Evolutionary conservation across 35 echinoderm and acorn worm genomes (phyloP), one percentile per base, ranked within the genome.

Genomic region (Holothuria glaberrima): DNA sequence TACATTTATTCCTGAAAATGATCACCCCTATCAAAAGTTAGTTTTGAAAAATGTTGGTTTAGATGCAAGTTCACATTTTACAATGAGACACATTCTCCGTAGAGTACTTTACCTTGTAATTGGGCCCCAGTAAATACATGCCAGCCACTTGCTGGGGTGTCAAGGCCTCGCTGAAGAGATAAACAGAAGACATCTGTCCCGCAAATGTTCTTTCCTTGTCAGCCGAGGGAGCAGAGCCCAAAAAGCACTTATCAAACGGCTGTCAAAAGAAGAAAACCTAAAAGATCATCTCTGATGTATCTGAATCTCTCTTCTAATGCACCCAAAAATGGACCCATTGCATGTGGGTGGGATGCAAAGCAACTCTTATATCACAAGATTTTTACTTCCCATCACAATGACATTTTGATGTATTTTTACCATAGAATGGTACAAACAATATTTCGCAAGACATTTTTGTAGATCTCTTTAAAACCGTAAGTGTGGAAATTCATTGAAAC

Each of bases 231-330:
- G 97, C 97, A 9, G 93, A 93, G 3, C 93, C 97, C 32, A 99
- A 50, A 30, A 99, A 99, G 74, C 97, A 99, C 82, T 99, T 99
- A 78, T 99, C 97, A 88, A 92, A 99, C 24, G 97, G 97, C 97
- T 99, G 91, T n/a, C 25, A 70, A 80, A 58, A 48, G 41, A 81
- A 90, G 25, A 80, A 90, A 86, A 9, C 21, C 10, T 62, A 84
- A n/a, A 63, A 56, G 5, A 61, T 21, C 74, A 78, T 46, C 13
- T 18, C 0, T 69, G 66, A 69, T 54, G 66, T 29, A 69, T 6
- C 22, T 29, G 9, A 69, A 17, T 17, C 66, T 29, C 21, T 13
- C 25, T 10, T 18, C 30, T 17, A 61, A 20, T 84, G 9, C 32
- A 50, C 50, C 46, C 48, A 5, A 0, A 63, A 61, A 29, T 52